Conservation (phyloP, 2,113 vertebrate species). For the Solea senegalensis region DNA sequence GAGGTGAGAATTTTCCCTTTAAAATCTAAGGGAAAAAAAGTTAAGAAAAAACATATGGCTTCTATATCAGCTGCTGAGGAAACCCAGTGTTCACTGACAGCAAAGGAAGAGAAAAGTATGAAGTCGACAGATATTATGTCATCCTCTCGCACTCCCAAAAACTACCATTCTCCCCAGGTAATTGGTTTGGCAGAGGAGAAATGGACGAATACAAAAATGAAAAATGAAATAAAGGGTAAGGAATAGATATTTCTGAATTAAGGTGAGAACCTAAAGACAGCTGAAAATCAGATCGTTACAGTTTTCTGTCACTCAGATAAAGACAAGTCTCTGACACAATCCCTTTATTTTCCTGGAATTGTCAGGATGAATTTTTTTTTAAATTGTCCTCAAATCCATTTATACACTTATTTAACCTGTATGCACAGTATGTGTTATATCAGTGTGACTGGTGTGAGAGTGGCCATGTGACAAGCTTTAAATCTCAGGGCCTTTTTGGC, state of each 20-base stretch:
- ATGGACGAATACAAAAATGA: slow-evolving; percentile 30
- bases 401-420: slow-evolving; percentile 31
- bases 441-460: slow-evolving; percentile 27
- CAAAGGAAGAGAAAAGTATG: slow-evolving; percentile 59
- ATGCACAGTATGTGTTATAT: neutral
- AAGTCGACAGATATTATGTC: slow-evolving; percentile 69
- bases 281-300: slow-evolving; percentile 34
- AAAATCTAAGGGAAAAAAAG: slow-evolving; percentile 17
- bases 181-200: slow-evolving; percentile 64
- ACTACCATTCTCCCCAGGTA: slow-evolving; percentile 66
- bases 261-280: slow-evolving; percentile 14
- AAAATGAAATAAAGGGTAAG: slow-evolving; percentile 15
- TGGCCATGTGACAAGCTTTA: no score
- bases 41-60: slow-evolving; percentile 43
- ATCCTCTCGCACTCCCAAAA: slow-evolving; percentile 58
- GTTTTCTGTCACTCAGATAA: slow-evolving; percentile 40
- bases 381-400: slow-evolving; percentile 13
- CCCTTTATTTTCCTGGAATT: slow-evolving; percentile 8
- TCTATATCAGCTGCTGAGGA: slow-evolving; percentile 62
- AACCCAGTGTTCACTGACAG: slow-evolving; percentile 57
- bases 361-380: neutral
- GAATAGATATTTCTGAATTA: slow-evolving; percentile 10
- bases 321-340: slow-evolving; percentile 23
- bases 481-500: slow-evolving; percentile 44
- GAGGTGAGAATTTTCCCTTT: no score